A percentile compares a stretch with the other conserved stretches of the same genome.
Evolutionary conservation across 2,797 vertebrate species (phyloP).

Genomic region (Sciurus carolinensis): DNA sequence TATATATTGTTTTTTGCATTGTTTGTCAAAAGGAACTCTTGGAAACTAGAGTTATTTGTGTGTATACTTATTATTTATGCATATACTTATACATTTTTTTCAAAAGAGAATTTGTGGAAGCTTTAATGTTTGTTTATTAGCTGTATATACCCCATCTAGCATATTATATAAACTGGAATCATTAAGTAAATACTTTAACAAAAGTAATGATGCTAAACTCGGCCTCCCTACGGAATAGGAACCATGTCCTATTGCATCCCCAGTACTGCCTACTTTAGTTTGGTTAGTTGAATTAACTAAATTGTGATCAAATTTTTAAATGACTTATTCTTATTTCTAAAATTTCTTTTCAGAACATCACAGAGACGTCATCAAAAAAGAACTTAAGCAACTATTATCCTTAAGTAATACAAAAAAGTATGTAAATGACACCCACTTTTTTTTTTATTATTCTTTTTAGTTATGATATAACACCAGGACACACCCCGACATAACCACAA

Average conservation of each 20-base stretch:
- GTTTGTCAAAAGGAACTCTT: slow-evolving; percentile 18
- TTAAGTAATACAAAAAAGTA: slow-evolving; percentile 61
- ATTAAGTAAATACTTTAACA: slow-evolving; percentile 17
- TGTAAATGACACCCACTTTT: not conserved
- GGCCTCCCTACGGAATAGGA: not conserved
- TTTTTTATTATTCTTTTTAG: too few species aligned
- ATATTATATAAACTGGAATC: not conserved
- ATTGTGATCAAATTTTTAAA: slow-evolving; percentile 68
- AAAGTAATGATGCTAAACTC: not conserved
- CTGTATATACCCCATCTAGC: not conserved
- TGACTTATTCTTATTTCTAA: slow-evolving; percentile 50
- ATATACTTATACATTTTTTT: not conserved
- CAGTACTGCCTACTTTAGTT: not conserved
- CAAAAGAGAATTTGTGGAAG: slow-evolving; percentile 31
- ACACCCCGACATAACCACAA: too few species aligned
- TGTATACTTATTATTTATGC: not conserved
- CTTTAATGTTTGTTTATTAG: not conserved
- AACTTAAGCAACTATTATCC: slow-evolving; percentile 63
- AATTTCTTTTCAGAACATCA: slow-evolving; percentile 38
- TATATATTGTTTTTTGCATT: slow-evolving; percentile 27
- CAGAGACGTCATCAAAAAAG: slow-evolving; percentile 41
- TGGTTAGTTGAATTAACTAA: not conserved
- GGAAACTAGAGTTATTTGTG: not conserved
- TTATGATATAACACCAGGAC: too few species aligned
- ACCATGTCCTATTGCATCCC: not conserved